Percentiles rank a stretch among this genome's conserved stretches.
Evolutionary conservation across 2,888 invertebrate species (phyloP).

Genomic region (Ganaspis brasiliensis): DNA sequence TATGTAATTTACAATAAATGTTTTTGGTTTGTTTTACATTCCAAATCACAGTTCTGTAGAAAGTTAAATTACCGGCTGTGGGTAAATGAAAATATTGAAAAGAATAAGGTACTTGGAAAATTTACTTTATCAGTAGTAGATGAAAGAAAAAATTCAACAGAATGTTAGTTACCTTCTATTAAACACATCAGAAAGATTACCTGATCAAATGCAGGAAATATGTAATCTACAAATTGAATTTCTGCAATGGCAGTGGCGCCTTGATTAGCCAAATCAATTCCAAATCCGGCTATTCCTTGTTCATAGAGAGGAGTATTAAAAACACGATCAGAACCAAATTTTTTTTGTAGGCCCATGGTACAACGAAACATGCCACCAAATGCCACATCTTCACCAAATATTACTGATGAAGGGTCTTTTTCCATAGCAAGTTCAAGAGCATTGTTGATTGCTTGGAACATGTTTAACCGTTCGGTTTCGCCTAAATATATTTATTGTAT

Average conservation of each 20-base stretch:
- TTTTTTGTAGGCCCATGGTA: conserved; percentile 94
- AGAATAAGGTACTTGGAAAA: too few relatives aligned
- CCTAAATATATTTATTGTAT: too few relatives aligned
- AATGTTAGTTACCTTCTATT: too few relatives aligned
- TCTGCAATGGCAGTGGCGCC: conserved; percentile 98
- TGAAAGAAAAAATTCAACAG: too few relatives aligned
- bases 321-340: conserved; percentile 95
- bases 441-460: conserved; percentile 98
- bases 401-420: conserved; percentile 88
- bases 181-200: conserved; percentile 80
- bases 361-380: conserved; percentile 99
- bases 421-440: conserved; percentile 93
- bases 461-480: conserved; percentile 90
- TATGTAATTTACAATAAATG: too few relatives aligned
- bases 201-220: conserved; percentile 99
- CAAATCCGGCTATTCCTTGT: conserved; percentile 98
- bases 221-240: conserved; percentile 99
- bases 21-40: too few relatives aligned
- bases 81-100: too few relatives aligned
- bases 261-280: conserved; percentile 94
- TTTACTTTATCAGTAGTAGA: too few relatives aligned
- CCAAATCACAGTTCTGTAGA: too few relatives aligned
- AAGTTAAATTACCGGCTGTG: too few relatives aligned
- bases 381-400: conserved; percentile 99
- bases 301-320: conserved; percentile 99